These are phyloP conservation scores for Datnioides undecimradiatus DNA, from an alignment of 2,113 vertebrate genomes.

Conservation along the genomic window DNA sequence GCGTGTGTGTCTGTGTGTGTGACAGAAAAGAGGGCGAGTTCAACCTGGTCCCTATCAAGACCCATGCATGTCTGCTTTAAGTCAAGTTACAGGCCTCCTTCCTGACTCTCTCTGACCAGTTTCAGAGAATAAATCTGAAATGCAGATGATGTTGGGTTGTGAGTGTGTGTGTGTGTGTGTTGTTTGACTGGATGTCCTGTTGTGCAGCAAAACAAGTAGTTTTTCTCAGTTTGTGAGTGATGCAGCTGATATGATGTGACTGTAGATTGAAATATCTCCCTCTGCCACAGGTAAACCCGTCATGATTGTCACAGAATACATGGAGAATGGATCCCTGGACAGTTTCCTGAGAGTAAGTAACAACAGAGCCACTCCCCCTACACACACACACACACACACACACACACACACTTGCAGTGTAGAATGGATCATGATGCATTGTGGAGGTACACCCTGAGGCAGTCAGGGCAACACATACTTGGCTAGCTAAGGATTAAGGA, in stretches of 20 bases:
- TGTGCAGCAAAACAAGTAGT: not conserved
- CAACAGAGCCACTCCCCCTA: no score
- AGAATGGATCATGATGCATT: not conserved
- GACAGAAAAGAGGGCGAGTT: conserved; percentile 10
- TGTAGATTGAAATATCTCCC: not conserved
- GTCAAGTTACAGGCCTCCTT: conserved; percentile 31
- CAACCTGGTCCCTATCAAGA: conserved; percentile 45
- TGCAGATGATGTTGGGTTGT: not conserved
- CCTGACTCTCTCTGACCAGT: conserved; percentile 12
- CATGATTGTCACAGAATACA: conserved; percentile 84
- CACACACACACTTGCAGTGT: not conserved
- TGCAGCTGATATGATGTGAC: not conserved
- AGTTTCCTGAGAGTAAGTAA: conserved; percentile 81
- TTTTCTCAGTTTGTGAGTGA: not conserved
- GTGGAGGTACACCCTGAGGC: not conserved
- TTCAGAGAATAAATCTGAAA: conserved; percentile 44
- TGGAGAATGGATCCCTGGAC: conserved; percentile 83
- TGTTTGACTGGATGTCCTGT: not conserved
- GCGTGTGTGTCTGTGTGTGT: conserved; percentile 27
- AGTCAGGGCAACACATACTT: not conserved
- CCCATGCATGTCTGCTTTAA: conserved; percentile 47
- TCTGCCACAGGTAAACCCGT: conserved; percentile 78
- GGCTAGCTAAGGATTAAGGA: not conserved
- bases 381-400: not conserved
- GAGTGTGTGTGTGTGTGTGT: not conserved